phyloP scores from a whole-genome alignment of 2,888 invertebrate genomes.

The Tenthredo scrophulariae region DNA sequence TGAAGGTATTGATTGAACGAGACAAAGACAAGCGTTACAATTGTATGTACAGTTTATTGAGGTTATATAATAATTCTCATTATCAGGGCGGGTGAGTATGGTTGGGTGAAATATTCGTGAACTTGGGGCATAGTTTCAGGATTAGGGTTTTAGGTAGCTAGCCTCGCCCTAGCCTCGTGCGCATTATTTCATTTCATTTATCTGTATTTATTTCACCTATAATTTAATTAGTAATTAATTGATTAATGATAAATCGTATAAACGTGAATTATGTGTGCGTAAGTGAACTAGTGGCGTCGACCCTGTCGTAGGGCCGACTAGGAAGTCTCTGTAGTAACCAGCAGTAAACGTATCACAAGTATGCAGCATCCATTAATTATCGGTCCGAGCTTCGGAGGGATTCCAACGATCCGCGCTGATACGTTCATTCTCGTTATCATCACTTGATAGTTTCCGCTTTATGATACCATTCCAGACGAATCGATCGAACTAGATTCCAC shows the following conservation, averaged over 20 bases:
- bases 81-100: conserved; percentile 71
- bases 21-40: conserved; percentile 59
- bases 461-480: neutral
- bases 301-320: conserved; percentile 68
- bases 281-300: conserved; percentile 78
- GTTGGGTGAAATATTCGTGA: conserved; percentile 60
- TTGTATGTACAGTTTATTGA: conserved; percentile 77
- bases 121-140: conserved; percentile 61
- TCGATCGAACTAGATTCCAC: neutral
- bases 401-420: neutral
- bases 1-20: conserved; percentile 29
- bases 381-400: conserved; percentile 37
- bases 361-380: conserved; percentile 76
- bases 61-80: conserved; percentile 75
- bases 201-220: conserved; percentile 58
- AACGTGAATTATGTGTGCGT: conserved; percentile 77
- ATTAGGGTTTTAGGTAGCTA: conserved; percentile 73
- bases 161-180: conserved; percentile 78
- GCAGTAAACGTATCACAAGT: conserved; percentile 78
- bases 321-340: conserved; percentile 79
- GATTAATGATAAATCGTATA: conserved; percentile 74
- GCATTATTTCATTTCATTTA: conserved; percentile 63
- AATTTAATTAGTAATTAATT: conserved; percentile 70
- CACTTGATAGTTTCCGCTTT: neutral
- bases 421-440: conserved; percentile 8